These are phyloP conservation scores for Leptinotarsa tumamoca DNA, from an alignment of 2,888 invertebrate genomes.

Conservation along the genomic window DNA sequence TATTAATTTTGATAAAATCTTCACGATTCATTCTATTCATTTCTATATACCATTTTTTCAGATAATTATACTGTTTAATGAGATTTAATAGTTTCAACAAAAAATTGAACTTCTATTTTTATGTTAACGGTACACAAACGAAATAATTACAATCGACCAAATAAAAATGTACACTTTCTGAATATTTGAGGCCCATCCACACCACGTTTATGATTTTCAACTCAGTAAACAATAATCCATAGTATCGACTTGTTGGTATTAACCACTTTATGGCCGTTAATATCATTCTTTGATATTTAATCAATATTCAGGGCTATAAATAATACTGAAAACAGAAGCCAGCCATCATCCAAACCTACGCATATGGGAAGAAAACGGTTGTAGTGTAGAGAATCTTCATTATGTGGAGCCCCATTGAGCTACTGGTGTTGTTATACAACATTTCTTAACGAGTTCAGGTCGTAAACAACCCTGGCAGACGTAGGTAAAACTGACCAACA, in stretches of 20 bases:
- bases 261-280: neutral
- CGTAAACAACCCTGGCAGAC: conserved; percentile 32
- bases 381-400: conserved; percentile 21
- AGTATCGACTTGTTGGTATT: neutral
- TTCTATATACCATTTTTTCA: too few relatives aligned
- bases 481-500: conserved; percentile 36
- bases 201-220: neutral
- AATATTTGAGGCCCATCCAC: neutral
- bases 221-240: neutral
- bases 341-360: conserved; percentile 30
- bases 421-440: conserved; percentile 28
- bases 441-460: conserved; percentile 29
- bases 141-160: too few relatives aligned
- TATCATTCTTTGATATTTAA: neutral
- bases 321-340: conserved; percentile 35
- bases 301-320: conserved; percentile 15
- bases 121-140: neutral
- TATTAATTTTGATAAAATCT: too few relatives aligned
- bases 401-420: conserved; percentile 12
- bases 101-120: neutral
- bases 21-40: too few relatives aligned
- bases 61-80: too few relatives aligned
- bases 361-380: conserved; percentile 9
- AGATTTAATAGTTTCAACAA: neutral
- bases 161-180: too few relatives aligned